Conservation (phyloP, 2,888 invertebrate species). For the Drosophila mimetica region DNA sequence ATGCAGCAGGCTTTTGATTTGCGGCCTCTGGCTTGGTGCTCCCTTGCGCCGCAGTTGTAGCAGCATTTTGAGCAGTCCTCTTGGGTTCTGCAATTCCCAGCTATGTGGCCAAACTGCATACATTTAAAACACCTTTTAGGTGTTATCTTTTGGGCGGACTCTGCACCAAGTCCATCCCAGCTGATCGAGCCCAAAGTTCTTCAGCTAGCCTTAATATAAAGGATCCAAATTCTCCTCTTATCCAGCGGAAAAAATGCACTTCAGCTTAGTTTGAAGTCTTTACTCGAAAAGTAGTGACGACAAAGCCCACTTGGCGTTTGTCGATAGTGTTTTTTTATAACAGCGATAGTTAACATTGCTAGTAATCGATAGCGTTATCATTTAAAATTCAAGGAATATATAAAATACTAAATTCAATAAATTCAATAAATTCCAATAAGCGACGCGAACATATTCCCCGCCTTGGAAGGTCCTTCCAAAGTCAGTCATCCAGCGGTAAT, state of each 20-base stretch:
- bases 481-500: background rate
- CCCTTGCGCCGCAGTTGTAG: too few relatives aligned
- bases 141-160: too few relatives aligned
- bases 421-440: background rate
- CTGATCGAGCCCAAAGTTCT: too few relatives aligned
- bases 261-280: background rate
- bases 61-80: too few relatives aligned
- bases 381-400: background rate
- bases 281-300: background rate
- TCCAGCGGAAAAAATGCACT: background rate
- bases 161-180: too few relatives aligned
- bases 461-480: conserved; percentile 2
- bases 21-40: too few relatives aligned
- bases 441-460: background rate
- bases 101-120: too few relatives aligned
- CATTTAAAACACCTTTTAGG: too few relatives aligned
- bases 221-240: background rate
- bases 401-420: background rate
- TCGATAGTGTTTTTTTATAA: background rate
- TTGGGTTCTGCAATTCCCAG: too few relatives aligned
- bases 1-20: too few relatives aligned
- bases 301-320: background rate
- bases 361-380: background rate
- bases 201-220: background rate
- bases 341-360: background rate